Conservation (phyloP, 1,140 invertebrate genomes). For the Zaprionus davidi region DNA sequence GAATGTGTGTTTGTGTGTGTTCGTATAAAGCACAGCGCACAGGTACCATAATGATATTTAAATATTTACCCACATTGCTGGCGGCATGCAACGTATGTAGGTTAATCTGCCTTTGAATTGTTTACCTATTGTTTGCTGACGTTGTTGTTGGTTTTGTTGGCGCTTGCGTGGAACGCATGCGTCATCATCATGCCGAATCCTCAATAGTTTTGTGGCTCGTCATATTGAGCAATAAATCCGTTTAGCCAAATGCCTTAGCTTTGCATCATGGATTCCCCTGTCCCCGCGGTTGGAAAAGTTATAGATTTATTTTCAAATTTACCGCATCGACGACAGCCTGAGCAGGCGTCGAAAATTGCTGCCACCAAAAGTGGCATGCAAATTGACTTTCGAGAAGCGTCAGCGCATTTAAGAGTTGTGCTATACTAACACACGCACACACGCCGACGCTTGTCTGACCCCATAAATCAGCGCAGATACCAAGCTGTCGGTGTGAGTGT, state of each 20-base stretch:
- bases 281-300: background rate
- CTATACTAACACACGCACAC: constrained; percentile 9
- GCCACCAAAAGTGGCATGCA: constrained; percentile 74
- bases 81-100: constrained; percentile 66
- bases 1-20: background rate
- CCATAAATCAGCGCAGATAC: constrained; percentile 77
- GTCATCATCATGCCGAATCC: constrained; percentile 35
- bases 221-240: constrained; percentile 63
- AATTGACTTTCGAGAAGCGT: constrained; percentile 77
- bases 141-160: constrained; percentile 26
- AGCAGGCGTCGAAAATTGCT: constrained; percentile 40
- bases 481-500: constrained; percentile 43
- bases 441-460: constrained; percentile 25
- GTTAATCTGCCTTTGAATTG: constrained; percentile 77
- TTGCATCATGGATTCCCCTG: background rate
- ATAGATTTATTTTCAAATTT: constrained; percentile 75
- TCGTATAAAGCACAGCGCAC: constrained; percentile 4
- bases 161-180: constrained; percentile 35
- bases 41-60: constrained; percentile 74
- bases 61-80: constrained; percentile 75
- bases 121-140: constrained; percentile 64
- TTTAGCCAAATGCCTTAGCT: constrained; percentile 45
- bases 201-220: constrained; percentile 49
- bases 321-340: constrained; percentile 67
- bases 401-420: constrained; percentile 49